Evolutionary conservation across 30 jellyfish, hydroid and myxozoan genomes (phyloP).

Genomic region (Aurelia aurita): DNA sequence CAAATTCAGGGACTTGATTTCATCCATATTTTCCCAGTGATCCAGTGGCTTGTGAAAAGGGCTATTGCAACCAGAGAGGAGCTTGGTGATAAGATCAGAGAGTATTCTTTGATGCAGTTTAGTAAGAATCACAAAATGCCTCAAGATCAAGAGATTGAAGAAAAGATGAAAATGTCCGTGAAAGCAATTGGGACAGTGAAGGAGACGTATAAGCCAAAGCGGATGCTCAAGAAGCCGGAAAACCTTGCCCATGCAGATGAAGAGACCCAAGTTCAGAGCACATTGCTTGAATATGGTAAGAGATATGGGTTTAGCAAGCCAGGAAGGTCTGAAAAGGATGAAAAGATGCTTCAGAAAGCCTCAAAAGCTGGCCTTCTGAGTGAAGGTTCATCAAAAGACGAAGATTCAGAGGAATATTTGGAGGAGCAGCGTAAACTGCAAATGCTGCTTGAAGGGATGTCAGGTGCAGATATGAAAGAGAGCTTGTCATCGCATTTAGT

Average conservation of each 20-base stretch:
- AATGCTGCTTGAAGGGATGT: constrained; percentile 88
- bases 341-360: constrained; percentile 59
- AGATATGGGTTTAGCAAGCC: constrained; percentile 79
- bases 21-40: constrained; percentile 92
- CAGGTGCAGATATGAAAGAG: constrained; percentile 91
- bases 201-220: constrained; percentile 84
- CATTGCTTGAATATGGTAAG: constrained; percentile 91
- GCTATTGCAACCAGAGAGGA: constrained; percentile 97
- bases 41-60: constrained; percentile 95
- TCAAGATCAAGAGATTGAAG: constrained; percentile 61
- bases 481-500: constrained; percentile 87
- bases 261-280: constrained; percentile 90
- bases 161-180: constrained; percentile 30
- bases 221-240: constrained; percentile 83
- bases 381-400: constrained; percentile 49
- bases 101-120: constrained; percentile 81
- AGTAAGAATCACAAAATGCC: constrained; percentile 79
- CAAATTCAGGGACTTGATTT: constrained; percentile 99
- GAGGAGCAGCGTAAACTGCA: constrained; percentile 71
- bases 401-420: constrained; percentile 58
- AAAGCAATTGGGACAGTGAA: constrained; percentile 56
- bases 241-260: constrained; percentile 75
- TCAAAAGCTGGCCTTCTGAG: constrained; percentile 59
- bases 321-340: constrained; percentile 75
- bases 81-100: constrained; percentile 93